Evolutionary conservation across 2,113 vertebrate genomes (phyloP), one percentile per base, ranked within the genome.

Genomic region (Pleuronectes platessa): DNA sequence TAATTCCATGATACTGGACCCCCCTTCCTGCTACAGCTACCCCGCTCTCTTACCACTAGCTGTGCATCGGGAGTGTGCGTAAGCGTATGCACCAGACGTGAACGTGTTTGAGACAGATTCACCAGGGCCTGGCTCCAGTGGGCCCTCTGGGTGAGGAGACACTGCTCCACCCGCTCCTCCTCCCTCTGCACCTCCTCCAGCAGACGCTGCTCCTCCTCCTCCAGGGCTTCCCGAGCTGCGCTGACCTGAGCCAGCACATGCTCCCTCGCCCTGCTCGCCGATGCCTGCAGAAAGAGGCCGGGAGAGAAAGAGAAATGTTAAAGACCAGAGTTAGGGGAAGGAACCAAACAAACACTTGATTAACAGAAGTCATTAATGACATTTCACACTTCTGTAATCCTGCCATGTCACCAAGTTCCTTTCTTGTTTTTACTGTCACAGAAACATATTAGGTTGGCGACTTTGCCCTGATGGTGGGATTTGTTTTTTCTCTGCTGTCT

Each of bases 111-210:
- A 4, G 93, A 80, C 20, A 99, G 95, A 64, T 93, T 96, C 47
- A 87, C 84, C 79, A 96, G 51, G 0, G 96, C 94, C 74, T 97
- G 94, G 0, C 82, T 87, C 98, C 98, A 99, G 94, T 98, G 97
- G 13, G 87, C 95, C 27, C 64, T 91, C 93, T 99, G 97, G 0
- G 97, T 98, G 68, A 98, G 93, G 86, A 98, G 96, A 58, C 96
- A 97, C 94, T 98, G 96, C 79, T 98, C 96, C 0, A 92, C 95
- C 14, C 96, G 89, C 87, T 99, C 97, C 88, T 98, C 96, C 86
- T 99, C 97, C 0, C 75, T 60, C 0, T 98, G 97, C 76, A 97
- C 95, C 85, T 85, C 91, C 85, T 98, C 97, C 89, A 98, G 86
- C 68, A 98, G 69, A 5, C 92, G 91, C 95, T 99, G 97, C 82